A percentile compares a stretch with the other conserved stretches of the same genome.
These are phyloP conservation scores for Chaunax sp. DNA, from an alignment of 2,797 vertebrate species.

Conservation along the genomic window DNA sequence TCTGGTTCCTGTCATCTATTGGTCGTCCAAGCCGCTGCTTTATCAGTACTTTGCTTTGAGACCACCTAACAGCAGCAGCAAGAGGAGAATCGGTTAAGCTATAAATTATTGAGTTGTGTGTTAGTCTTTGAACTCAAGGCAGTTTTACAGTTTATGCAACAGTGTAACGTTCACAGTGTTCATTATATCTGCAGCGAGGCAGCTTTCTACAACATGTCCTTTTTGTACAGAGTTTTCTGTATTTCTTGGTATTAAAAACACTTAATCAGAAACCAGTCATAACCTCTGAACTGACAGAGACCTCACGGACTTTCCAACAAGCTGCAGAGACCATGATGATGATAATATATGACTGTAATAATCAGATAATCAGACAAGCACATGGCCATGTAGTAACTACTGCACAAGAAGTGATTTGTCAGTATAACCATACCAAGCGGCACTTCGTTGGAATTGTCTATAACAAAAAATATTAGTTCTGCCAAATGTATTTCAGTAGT, in stretches of 20 bases:
- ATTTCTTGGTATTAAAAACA: background rate
- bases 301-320: background rate
- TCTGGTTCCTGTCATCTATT: slow-evolving; percentile 66
- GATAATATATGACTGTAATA: background rate
- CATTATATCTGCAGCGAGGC: background rate
- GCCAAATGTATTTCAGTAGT: slow-evolving; percentile 60
- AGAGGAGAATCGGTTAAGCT: background rate
- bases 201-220: background rate
- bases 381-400: too few relatives aligned
- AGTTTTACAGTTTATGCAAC: background rate
- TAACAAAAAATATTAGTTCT: slow-evolving; percentile 26
- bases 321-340: background rate
- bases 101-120: background rate
- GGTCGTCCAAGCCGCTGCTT: slow-evolving; percentile 26
- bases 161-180: background rate
- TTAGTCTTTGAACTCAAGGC: background rate
- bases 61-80: slow-evolving; percentile 17
- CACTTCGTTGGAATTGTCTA: slow-evolving; percentile 32
- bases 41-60: slow-evolving; percentile 34
- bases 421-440: slow-evolving; percentile 18
- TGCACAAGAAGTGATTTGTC: slow-evolving; percentile 12
- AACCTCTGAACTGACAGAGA: background rate
- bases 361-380: too few relatives aligned
- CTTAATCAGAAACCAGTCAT: background rate
- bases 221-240: slow-evolving; percentile 7